phyloP scores from a whole-genome alignment of 2,797 vertebrate species.

The Halcyon chelicuti region DNA sequence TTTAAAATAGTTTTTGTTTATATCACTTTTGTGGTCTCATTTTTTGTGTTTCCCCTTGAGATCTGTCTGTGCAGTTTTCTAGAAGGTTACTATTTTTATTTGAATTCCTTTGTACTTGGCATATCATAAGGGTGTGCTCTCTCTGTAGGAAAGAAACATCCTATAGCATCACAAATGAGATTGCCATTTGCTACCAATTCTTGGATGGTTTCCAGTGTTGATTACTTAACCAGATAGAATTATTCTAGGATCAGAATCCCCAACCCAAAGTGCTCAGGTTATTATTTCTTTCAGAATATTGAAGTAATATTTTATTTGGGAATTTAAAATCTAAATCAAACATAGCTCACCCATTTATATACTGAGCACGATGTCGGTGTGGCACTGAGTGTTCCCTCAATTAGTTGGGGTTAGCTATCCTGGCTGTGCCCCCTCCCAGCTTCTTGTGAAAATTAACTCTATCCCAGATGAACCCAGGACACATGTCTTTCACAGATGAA shows the following conservation, averaged over 20 bases:
- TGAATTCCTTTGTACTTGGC: not conserved
- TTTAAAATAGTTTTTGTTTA: not conserved
- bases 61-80: not conserved
- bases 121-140: not conserved
- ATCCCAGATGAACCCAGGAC: not conserved
- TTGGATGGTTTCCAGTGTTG: not conserved
- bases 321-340: not conserved
- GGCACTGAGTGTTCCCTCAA: not conserved
- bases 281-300: not conserved
- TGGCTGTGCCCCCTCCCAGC: not conserved
- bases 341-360: not conserved
- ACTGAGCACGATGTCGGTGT: not conserved
- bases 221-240: not conserved
- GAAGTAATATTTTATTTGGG: not conserved
- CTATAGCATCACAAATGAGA: not conserved
- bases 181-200: not conserved
- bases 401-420: not conserved
- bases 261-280: not conserved
- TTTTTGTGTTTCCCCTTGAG: not conserved
- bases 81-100: not conserved
- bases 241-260: not conserved
- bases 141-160: not conserved
- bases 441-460: not conserved
- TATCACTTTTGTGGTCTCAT: not conserved
- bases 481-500: not conserved